Percentiles rank a stretch among this genome's conserved stretches.
phyloP scores from a whole-genome alignment of 2,888 invertebrate species.

The Schizaphis graminum region DNA sequence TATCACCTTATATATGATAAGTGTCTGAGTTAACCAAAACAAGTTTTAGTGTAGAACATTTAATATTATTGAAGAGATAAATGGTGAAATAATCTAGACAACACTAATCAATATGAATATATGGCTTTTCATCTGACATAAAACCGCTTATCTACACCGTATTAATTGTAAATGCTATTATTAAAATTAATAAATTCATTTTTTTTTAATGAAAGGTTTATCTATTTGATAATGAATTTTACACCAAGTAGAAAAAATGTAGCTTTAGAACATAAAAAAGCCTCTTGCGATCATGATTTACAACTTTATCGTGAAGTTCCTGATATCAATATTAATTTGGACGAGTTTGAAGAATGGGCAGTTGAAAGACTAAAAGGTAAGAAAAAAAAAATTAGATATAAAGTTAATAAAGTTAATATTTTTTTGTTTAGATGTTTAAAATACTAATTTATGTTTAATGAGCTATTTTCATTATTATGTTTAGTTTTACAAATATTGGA shows the following conservation, averaged over 20 bases:
- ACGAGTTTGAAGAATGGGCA: slow-evolving; percentile 90
- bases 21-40: neutral
- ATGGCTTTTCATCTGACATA: neutral
- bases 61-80: neutral
- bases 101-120: neutral
- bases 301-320: slow-evolving; percentile 86
- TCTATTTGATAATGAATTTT: slow-evolving; percentile 39
- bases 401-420: neutral
- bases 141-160: neutral
- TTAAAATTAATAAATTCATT: neutral
- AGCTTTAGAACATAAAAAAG: neutral
- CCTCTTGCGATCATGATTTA: slow-evolving; percentile 80
- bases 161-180: neutral
- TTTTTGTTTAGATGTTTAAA: neutral
- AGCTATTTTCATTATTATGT: slow-evolving; percentile 3
- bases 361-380: slow-evolving; percentile 82
- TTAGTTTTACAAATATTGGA: slow-evolving; percentile 65
- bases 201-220: neutral
- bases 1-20: neutral
- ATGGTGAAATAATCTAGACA: neutral
- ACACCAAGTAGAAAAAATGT: slow-evolving; percentile 40
- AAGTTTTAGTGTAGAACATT: neutral
- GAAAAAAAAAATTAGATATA: slow-evolving; percentile 3
- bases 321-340: slow-evolving; percentile 79
- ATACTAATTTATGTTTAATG: neutral